phyloP scores from a whole-genome alignment of 2,888 invertebrate species.

The Amitus sp. region DNA sequence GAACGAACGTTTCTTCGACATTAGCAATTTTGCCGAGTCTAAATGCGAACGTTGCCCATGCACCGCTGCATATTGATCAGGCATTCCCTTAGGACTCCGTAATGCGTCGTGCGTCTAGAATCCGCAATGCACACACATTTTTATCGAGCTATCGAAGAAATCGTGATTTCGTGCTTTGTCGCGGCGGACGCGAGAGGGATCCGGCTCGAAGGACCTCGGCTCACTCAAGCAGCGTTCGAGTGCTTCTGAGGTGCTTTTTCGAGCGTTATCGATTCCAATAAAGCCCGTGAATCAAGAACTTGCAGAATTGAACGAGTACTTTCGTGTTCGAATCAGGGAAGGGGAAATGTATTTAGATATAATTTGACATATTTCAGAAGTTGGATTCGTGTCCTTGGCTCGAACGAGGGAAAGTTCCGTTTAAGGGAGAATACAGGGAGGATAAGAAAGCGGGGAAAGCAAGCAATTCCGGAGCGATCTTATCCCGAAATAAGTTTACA shows the following conservation, averaged over 20 bases:
- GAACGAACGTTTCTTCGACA: conserved; percentile 28
- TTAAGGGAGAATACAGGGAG: conserved; percentile 36
- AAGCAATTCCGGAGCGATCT: conserved; percentile 58
- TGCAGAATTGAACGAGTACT: conserved; percentile 24
- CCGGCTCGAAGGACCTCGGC: too few relatives aligned
- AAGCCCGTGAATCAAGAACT: conserved; percentile 1
- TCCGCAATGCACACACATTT: too few relatives aligned
- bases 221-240: neutral
- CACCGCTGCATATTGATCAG: conserved; percentile 37
- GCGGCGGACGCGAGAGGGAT: too few relatives aligned
- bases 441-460: conserved; percentile 44
- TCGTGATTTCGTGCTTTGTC: conserved; percentile 10
- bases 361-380: conserved; percentile 64
- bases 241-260: neutral
- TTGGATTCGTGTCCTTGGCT: conserved; percentile 61
- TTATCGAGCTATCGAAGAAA: conserved; percentile 17
- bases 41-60: conserved; percentile 35
- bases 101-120: conserved; percentile 28
- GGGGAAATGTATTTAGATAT: conserved; percentile 56
- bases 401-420: too few relatives aligned
- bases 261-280: neutral
- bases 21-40: conserved; percentile 30
- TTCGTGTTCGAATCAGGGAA: conserved; percentile 53
- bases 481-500: conserved; percentile 54
- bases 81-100: conserved; percentile 25